A percentile compares a stretch with the other conserved stretches of the same genome.
phyloP scores from a whole-genome alignment of 2,888 invertebrate species.

The Sesia bembeciformis region DNA sequence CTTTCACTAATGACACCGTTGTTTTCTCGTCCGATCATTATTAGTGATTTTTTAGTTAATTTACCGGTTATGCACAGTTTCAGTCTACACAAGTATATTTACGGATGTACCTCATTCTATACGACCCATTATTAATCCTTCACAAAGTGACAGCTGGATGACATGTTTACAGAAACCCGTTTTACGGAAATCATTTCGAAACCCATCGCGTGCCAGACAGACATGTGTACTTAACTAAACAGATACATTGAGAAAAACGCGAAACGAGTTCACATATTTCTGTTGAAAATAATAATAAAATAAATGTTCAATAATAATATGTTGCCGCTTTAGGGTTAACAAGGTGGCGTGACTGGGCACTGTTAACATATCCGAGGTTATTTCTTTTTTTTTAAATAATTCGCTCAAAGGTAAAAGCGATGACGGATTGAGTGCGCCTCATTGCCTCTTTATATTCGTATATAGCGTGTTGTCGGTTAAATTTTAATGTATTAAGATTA shows the following conservation, averaged over 20 bases:
- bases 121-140: background rate
- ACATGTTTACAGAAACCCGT: background rate
- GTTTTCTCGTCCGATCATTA: too few species aligned
- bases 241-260: conserved; percentile 30
- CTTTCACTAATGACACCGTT: too few species aligned
- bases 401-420: conserved; percentile 21
- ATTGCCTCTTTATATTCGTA: background rate
- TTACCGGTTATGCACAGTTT: too few species aligned
- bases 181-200: background rate
- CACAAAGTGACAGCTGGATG: background rate
- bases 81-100: too few species aligned
- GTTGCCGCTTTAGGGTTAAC: conserved; percentile 45
- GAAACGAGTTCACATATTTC: conserved; percentile 30
- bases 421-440: conserved; percentile 50
- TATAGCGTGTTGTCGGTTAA: background rate
- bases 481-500: background rate
- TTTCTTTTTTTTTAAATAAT: conserved; percentile 21
- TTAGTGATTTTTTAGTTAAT: too few species aligned
- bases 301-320: conserved; percentile 66
- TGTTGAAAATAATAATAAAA: conserved; percentile 42
- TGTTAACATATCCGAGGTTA: conserved; percentile 53
- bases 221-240: conserved; percentile 52
- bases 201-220: conserved; percentile 37
- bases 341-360: conserved; percentile 64
- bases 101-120: too few species aligned